These are phyloP conservation scores for Chiridota heheva DNA, from an alignment of 35 echinoderm and acorn worm genomes.

Conservation along the genomic window DNA sequence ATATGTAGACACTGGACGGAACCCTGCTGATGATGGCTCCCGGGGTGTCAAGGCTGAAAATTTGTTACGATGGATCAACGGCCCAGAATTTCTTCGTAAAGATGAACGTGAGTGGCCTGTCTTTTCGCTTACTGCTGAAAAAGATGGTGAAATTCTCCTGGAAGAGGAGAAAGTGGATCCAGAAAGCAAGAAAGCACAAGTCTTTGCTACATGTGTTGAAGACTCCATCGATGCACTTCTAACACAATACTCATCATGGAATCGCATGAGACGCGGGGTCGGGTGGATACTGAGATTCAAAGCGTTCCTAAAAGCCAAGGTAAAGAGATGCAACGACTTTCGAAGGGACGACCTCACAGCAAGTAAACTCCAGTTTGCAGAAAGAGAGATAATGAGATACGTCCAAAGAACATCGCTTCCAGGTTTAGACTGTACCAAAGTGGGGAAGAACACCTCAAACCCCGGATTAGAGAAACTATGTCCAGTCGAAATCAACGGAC, in stretches of 20 bases:
- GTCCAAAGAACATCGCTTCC: conserved; percentile 1
- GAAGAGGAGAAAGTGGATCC: too few relatives aligned
- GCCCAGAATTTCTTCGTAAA: conserved; percentile 27
- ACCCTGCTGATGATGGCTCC: conserved; percentile 33
- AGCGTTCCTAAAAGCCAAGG: neutral
- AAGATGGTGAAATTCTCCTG: too few relatives aligned
- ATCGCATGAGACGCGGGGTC: neutral
- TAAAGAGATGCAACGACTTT: neutral
- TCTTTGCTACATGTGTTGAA: neutral
- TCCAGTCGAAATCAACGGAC: conserved; percentile 14
- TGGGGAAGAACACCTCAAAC: neutral
- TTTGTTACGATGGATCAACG: conserved; percentile 34
- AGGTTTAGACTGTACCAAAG: neutral
- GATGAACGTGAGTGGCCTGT: conserved; percentile 7
- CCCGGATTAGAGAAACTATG: conserved; percentile 11
- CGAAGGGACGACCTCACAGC: conserved; percentile 2
- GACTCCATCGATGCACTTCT: neutral
- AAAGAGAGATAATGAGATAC: conserved; percentile 10
- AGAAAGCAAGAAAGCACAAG: neutral
- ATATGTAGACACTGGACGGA: conserved; percentile 9
- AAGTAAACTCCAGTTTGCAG: conserved; percentile 8
- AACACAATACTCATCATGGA: neutral
- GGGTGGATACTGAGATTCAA: conserved; percentile 4
- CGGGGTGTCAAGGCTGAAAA: conserved; percentile 39
- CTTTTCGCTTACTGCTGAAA: too few relatives aligned